Base-by-base conservation (phyloP, 2,888 invertebrate genomes). In the Chrysina gloriosa region DNA sequence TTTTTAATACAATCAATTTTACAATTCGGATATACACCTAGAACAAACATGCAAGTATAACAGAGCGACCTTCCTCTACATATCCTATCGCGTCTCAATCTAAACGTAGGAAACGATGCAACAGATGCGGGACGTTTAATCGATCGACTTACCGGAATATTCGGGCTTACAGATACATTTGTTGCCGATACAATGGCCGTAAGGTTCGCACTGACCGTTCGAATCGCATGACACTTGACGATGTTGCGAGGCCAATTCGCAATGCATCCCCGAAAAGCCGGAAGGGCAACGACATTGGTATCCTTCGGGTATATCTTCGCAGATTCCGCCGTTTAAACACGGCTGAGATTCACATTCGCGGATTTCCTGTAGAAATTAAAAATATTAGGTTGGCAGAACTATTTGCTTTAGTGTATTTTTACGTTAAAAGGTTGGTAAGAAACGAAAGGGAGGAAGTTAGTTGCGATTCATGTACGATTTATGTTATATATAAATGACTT, bases 121-220 rank as follows among this genome's bases (percentile, higher is more conserved):
- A 34, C 9, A 34, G 7, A 34, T 65, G 21, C 64, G 42, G 7
- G 23, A 39, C 21, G 21, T 3, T 27, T 11, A 66, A 36, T 29
- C 36, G 61, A 61, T 69, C 21, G 4, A 74, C 77, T 79, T 75
- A 87, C 89, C 89, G 47, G 85, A 85, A 76, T 84, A 90, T 29
- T 91, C 91, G 1, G 86, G 81, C 75, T 90, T 90, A 76, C 92
- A 92, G 9, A 88, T 86, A 79, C 92, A 92, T 1, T 84, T 83
- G 23, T 71, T 65, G 11, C 48, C 64, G 7, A 47, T 54, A 23
- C 68, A 68, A 25, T 21, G n/a, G 7, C 68, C 68, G 21, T 58
- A 65, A n/a, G 68, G 68, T 50, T 64, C 68, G 36, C 68, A 68
- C 16, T 56, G 56, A 21, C 6, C 29, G 16, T 56, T 56, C 5